These are phyloP conservation scores for Hedychridium roseum DNA, from an alignment of 2,888 invertebrate species.

Conservation along the genomic window DNA sequence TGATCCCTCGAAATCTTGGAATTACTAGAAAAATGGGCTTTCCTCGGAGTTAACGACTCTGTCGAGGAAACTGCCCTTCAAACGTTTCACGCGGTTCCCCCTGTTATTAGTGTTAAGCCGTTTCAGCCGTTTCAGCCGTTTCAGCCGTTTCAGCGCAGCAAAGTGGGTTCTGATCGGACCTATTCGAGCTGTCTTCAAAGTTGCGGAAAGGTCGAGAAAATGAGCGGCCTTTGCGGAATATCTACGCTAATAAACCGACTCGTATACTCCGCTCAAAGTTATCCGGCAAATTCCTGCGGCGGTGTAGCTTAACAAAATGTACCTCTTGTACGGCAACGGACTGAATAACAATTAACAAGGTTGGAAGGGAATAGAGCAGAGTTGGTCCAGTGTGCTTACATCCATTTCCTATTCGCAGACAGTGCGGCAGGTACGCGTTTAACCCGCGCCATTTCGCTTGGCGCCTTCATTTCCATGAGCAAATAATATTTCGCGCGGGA, in stretches of 20 bases:
- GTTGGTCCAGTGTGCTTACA: too few relatives aligned
- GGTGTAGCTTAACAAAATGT: constrained; percentile 23
- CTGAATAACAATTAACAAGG: constrained; percentile 38
- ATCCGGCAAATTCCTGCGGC: neutral
- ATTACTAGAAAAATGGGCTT: constrained; percentile 37
- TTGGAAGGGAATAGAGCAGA: constrained; percentile 4
- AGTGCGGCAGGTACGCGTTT: constrained; percentile 24
- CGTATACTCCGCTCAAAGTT: too few relatives aligned
- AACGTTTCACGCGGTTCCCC: too few relatives aligned
- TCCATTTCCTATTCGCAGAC: constrained; percentile 22
- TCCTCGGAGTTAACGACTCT: neutral
- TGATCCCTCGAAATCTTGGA: constrained; percentile 42
- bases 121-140: too few relatives aligned
- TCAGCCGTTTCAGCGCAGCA: too few relatives aligned
- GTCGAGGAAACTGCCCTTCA: neutral
- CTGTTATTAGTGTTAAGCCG: too few relatives aligned
- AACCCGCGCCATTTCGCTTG: constrained; percentile 24
- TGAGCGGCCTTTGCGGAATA: too few relatives aligned
- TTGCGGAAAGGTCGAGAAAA: too few relatives aligned
- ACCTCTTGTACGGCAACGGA: constrained; percentile 29
- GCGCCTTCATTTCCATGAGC: constrained; percentile 40
- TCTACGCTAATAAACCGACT: too few relatives aligned
- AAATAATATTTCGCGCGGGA: constrained; percentile 42
- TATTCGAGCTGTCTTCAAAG: too few relatives aligned
- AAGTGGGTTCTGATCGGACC: too few relatives aligned